Evolutionary conservation across 2,888 invertebrate genomes (phyloP).

Genomic region (Clusia tigrina): DNA sequence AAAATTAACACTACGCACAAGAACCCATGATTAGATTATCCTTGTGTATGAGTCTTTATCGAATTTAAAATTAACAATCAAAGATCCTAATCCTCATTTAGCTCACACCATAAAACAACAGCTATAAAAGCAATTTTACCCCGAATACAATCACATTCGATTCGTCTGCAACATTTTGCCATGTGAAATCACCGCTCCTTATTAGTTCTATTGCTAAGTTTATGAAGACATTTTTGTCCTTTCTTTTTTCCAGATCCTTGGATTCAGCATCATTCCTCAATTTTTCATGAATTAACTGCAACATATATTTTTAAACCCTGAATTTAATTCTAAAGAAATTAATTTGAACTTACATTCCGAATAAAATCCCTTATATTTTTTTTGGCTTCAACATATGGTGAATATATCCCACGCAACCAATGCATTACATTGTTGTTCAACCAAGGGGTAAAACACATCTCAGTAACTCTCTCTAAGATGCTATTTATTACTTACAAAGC

Average conservation of each 20-base stretch:
- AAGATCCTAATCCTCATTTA: no score
- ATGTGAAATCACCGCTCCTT: conserved; percentile 47
- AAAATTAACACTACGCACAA: no score
- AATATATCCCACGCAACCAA: conserved; percentile 43
- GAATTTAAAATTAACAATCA: no score
- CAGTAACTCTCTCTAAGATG: conserved; percentile 53
- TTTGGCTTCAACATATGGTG: conserved; percentile 45
- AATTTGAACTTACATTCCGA: conserved; percentile 45
- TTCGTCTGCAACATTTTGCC: conserved; percentile 55
- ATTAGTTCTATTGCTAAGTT: conserved; percentile 52
- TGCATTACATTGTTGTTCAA: conserved; percentile 41
- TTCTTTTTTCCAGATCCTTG: conserved; percentile 2
- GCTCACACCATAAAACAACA: not conserved
- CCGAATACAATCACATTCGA: conserved; percentile 58
- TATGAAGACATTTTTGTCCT: conserved; percentile 45
- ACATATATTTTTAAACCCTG: no score
- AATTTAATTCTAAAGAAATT: no score
- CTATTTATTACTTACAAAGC: conserved; percentile 40
- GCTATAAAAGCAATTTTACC: conserved; percentile 25
- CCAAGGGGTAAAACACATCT: conserved; percentile 59
- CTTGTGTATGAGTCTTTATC: no score
- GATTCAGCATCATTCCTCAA: conserved; percentile 32
- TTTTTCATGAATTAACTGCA: conserved; percentile 47
- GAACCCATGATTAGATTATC: no score
- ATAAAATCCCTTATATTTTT: conserved; percentile 48